phyloP scores from a whole-genome alignment of 2,797 vertebrate species.

The Spinibarbus caldwelli region DNA sequence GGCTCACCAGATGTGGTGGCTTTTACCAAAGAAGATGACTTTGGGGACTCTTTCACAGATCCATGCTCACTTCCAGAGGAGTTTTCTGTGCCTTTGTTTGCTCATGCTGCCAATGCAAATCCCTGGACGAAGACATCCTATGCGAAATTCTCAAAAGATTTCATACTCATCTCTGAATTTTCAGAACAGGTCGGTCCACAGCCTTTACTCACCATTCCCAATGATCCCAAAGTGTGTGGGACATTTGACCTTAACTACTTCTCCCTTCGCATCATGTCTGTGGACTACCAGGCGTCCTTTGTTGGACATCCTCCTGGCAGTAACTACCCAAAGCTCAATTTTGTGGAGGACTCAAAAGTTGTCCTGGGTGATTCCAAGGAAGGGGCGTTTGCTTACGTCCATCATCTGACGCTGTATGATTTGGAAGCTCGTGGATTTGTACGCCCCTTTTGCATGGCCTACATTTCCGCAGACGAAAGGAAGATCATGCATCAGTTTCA shows the following conservation, averaged over 20 bases:
- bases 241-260: conserved; percentile 99
- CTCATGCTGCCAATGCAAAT: conserved; percentile 83
- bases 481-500: conserved; percentile 99
- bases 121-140: conserved; percentile 93
- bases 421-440: conserved; percentile 96
- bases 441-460: conserved; percentile 97
- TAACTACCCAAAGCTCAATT: conserved; percentile 95
- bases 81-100: conserved; percentile 91
- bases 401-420: conserved; percentile 96
- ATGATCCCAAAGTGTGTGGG: conserved; percentile 89
- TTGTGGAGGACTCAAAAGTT: conserved; percentile 97
- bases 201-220: conserved; percentile 94
- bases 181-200: conserved; percentile 98
- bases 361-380: conserved; percentile 97
- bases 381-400: conserved; percentile 95
- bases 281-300: conserved; percentile 98
- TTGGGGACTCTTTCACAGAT: conserved; percentile 79
- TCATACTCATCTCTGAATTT: conserved; percentile 98
- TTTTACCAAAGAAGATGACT: conserved; percentile 94
- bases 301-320: conserved; percentile 94
- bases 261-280: conserved; percentile 98
- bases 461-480: conserved; percentile 93
- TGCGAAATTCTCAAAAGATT: conserved; percentile 95
- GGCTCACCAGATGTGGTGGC: conserved; percentile 97
- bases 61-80: conserved; percentile 88